These are phyloP conservation scores for Illadopsis cleaveri DNA, from an alignment of 2,113 vertebrate species.

Conservation along the genomic window DNA sequence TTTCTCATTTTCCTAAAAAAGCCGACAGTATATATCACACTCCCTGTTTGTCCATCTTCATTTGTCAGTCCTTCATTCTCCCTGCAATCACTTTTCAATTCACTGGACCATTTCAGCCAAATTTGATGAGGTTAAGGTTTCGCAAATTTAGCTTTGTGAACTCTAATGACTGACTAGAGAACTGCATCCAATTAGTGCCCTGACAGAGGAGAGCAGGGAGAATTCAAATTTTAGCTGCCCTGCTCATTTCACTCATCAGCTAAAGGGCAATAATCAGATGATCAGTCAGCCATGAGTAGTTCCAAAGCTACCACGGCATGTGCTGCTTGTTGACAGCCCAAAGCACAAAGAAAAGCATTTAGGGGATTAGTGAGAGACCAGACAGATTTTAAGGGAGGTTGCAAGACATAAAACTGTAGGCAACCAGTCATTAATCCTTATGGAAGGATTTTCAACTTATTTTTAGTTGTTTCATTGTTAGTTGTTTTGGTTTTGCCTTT, in stretches of 20 bases:
- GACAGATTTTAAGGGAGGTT: background rate
- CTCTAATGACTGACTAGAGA: background rate
- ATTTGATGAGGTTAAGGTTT: constrained; percentile 30
- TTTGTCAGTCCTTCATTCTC: background rate
- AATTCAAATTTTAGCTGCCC: background rate
- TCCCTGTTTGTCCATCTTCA: background rate
- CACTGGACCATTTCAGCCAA: background rate
- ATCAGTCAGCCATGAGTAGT: background rate
- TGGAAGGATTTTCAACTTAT: background rate
- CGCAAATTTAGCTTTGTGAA: background rate
- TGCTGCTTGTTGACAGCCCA: background rate
- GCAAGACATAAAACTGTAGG: background rate
- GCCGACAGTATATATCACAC: background rate
- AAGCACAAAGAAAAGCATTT: background rate
- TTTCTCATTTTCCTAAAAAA: background rate
- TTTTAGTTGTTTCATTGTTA: background rate
- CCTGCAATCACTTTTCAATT: background rate
- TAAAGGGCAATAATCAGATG: constrained; percentile 3
- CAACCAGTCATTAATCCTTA: background rate
- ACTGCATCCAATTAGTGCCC: background rate
- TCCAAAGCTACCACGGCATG: background rate
- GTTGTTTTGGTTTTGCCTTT: background rate
- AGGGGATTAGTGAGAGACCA: background rate
- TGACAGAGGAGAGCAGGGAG: background rate
- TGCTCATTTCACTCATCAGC: background rate